Base-by-base conservation (phyloP, 1,140 invertebrate genomes). In the Drosophila repleta region DNA sequence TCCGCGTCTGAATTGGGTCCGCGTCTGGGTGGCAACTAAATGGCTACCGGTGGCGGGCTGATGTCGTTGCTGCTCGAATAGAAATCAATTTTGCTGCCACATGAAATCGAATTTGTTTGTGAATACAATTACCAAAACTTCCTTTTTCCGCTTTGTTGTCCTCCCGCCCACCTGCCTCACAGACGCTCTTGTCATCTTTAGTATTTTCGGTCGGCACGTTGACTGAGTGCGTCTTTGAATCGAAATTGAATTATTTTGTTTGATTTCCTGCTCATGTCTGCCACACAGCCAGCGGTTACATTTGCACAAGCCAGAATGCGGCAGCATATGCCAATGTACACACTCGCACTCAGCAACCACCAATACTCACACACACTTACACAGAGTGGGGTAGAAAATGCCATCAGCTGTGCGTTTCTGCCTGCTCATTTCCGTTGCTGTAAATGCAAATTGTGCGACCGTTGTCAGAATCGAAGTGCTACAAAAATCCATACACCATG, bases 201-300 rank as follows among this genome's bases (percentile, higher is more conserved):
- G 51, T 26, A 55, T 61, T 51, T 67, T 58, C 18, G 29, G 52
- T 26, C 46, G 24, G 48, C 20, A 52, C 61, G 45, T 32, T 69
- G 73, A 17, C 48, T 57, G 74, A 74, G 64, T 76, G 75, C 46
- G 76, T 79, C 79, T 76, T 88, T 88, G 84, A 79, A 88, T 82
- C 77, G 75, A 82, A 90, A 90, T 85, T 85, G 87, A 90, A 90
- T 90, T 90, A 90, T 90, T 90, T 78, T 82, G 87, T 90, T 90
- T 90, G 81, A 90, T 90, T 90, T 90, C 81, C 87, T 79, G 72
- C 39, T 48, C 58, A 62, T 61, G 52, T 53, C 69, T 66, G 18
- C 18, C 37, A 29, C 57, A 63, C 71, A 69, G 58, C 29, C 52
- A 29, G 43, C 37, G 66, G 65, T 53, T 65, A 70, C 72, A 74